A percentile compares a stretch with the other conserved stretches of the same genome.
phyloP scores from a whole-genome alignment of 2,113 vertebrate genomes.

The Hystrix brachyura region DNA sequence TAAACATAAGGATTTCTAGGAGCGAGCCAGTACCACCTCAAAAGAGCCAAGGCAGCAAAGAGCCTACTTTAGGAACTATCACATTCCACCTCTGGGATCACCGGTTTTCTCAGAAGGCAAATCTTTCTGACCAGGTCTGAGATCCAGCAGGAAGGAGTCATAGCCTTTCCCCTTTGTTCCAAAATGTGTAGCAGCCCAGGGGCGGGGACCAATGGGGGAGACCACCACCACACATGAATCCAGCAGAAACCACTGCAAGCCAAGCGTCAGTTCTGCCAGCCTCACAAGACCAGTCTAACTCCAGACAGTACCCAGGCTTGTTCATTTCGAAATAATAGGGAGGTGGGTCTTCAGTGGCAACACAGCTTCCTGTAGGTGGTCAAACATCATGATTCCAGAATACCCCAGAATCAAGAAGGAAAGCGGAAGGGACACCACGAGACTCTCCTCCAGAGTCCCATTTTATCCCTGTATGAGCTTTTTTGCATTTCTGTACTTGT shows the following conservation, averaged over 20 bases:
- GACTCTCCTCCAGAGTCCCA: neutral
- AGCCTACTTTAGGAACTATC: neutral
- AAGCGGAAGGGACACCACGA: neutral
- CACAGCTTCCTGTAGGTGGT: constrained; percentile 38
- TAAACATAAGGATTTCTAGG: neutral
- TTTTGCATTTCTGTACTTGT: constrained; percentile 25
- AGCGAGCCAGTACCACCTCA: neutral
- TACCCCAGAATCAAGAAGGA: neutral
- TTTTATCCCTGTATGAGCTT: constrained; percentile 21
- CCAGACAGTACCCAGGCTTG: constrained; percentile 15
- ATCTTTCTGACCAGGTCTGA: constrained; percentile 25
- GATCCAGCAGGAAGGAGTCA: neutral
- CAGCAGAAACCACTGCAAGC: constrained; percentile 7
- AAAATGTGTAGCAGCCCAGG: neutral
- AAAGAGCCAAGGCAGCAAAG: neutral
- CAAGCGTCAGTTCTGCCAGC: neutral
- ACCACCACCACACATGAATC: constrained; percentile 12
- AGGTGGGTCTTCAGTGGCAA: neutral
- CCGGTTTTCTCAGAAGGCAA: neutral
- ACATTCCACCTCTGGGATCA: neutral
- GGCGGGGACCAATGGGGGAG: neutral
- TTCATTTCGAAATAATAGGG: constrained; percentile 60
- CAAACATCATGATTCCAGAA: constrained; percentile 46
- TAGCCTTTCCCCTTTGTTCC: constrained; percentile 46
- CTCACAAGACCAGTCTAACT: neutral